Percentiles rank a stretch among this genome's conserved stretches.
These are phyloP conservation scores for Andrena haemorrhoa DNA, from an alignment of 2,888 invertebrate species.

Conservation along the genomic window DNA sequence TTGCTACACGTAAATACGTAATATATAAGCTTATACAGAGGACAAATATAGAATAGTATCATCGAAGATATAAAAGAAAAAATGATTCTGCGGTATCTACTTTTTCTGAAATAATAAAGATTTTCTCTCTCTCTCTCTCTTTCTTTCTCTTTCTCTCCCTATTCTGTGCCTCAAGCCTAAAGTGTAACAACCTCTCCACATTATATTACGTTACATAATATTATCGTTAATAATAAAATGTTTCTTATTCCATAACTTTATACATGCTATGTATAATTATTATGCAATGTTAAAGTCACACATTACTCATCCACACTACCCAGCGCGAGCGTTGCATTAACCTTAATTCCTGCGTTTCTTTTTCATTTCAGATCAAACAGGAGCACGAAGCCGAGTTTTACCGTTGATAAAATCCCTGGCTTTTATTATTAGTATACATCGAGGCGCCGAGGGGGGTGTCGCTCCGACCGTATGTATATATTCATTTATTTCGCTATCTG, in stretches of 20 bases:
- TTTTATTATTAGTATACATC: slow-evolving; percentile 59
- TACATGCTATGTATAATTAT: slow-evolving; percentile 85
- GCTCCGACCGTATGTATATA: slow-evolving; percentile 47
- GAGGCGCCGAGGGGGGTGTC: slow-evolving; percentile 71
- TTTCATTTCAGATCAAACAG: slow-evolving; percentile 51
- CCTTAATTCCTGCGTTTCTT: slow-evolving; percentile 64
- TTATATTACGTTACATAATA: slow-evolving; percentile 81
- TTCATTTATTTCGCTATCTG: slow-evolving; percentile 46
- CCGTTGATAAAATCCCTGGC: slow-evolving; percentile 38
- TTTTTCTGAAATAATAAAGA: slow-evolving; percentile 26
- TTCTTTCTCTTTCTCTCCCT: slow-evolving; percentile 73
- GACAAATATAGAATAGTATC: slow-evolving; percentile 29
- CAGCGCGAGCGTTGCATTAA: slow-evolving; percentile 79
- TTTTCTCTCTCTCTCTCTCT: slow-evolving; percentile 64
- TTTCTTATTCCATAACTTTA: slow-evolving; percentile 84
- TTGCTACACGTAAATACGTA: neutral
- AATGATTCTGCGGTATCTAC: slow-evolving; percentile 12
- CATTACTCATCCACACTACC: slow-evolving; percentile 81
- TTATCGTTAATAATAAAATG: slow-evolving; percentile 83
- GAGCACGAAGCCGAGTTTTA: slow-evolving; percentile 65
- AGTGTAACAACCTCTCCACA: slow-evolving; percentile 80
- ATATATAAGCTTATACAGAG: slow-evolving; percentile 8
- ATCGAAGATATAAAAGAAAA: slow-evolving; percentile 29
- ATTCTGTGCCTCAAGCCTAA: slow-evolving; percentile 75
- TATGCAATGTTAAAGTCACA: slow-evolving; percentile 84